Percentiles rank a stretch among this genome's conserved stretches.
These are phyloP conservation scores for Bilobella aurantiaca DNA, from an alignment of 1,140 invertebrate species.

Conservation along the genomic window DNA sequence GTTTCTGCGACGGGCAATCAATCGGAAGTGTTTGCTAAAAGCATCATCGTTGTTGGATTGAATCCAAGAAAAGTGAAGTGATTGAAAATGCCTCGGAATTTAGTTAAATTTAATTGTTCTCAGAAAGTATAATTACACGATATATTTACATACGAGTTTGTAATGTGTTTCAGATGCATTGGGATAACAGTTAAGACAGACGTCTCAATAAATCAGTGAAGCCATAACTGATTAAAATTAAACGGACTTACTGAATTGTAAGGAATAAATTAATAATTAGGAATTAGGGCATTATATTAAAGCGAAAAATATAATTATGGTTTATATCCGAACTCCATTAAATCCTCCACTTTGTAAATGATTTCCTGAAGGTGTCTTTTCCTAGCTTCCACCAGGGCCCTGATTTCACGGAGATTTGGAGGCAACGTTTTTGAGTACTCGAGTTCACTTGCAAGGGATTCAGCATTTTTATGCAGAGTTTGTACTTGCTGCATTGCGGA, in stretches of 20 bases:
- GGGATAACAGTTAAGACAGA: background rate
- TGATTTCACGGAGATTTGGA: background rate
- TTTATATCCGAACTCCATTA: background rate
- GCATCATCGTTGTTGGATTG: too few relatives aligned
- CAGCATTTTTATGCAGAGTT: constrained; percentile 6
- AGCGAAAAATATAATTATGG: background rate
- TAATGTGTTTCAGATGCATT: background rate
- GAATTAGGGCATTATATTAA: background rate
- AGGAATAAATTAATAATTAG: background rate
- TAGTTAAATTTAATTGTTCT: too few relatives aligned
- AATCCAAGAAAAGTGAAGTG: too few relatives aligned
- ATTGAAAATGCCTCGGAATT: too few relatives aligned
- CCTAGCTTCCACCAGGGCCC: background rate
- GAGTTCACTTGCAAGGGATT: background rate
- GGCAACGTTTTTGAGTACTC: background rate
- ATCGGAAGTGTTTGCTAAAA: too few relatives aligned
- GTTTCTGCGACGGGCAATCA: too few relatives aligned
- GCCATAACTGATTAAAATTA: too few relatives aligned
- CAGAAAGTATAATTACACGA: too few relatives aligned
- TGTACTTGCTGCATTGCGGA: constrained; percentile 7
- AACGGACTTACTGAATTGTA: background rate
- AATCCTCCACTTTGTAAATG: background rate
- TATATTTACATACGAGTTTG: too few relatives aligned
- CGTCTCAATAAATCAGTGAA: background rate
- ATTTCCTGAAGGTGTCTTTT: background rate